Evolutionary conservation across 2,888 invertebrate genomes (phyloP), one percentile per base, ranked within the genome.

Genomic region (Cremastinae sp.): DNA sequence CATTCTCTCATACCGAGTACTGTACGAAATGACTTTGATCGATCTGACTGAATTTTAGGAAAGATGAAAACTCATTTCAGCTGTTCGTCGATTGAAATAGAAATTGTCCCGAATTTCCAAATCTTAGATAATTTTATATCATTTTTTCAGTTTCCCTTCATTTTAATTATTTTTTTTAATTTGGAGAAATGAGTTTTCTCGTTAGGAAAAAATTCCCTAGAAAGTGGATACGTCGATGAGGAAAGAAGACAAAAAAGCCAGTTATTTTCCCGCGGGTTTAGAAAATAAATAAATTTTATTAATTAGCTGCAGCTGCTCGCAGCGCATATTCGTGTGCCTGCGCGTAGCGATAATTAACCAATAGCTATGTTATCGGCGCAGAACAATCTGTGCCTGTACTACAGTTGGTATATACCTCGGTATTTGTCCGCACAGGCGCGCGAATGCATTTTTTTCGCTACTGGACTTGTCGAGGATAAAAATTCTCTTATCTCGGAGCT

Each of bases 341-440:
- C 61, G 41, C 61, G 41, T 12, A 14, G 58, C 59, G 39, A 65
- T 75, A 62, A 75, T 71, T 65, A 75, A 75, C 75, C 71, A 71
- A 59, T 75, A 51, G 59, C 65, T 75, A 71, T 71, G 64, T 75
- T 71, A 75, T 75, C 75, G 71, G 16, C 3, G 39, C 59, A 58
- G 56, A 28, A 61, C 59, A 61, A 74, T 74, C 68, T 68, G 47
- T 22, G 45, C 51, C 18, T 53, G 16, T n/a, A n/a, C n/a, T n/a
- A n/a, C n/a, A n/a, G n/a, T n/a, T n/a, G n/a, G n/a, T n/a, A n/a
- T 39, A 16, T 55, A 37, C 16, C 53, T 61, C 43, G 59, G 16
- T 16, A 18, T 66, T 18, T 20, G 37, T 55, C 35, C 61, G 62
- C 18, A 14, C 39, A 45, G 18, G 18, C 39, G 20, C 18, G 16